phyloP scores from a whole-genome alignment of 2,888 invertebrate species.

The Nasonia oneida region DNA sequence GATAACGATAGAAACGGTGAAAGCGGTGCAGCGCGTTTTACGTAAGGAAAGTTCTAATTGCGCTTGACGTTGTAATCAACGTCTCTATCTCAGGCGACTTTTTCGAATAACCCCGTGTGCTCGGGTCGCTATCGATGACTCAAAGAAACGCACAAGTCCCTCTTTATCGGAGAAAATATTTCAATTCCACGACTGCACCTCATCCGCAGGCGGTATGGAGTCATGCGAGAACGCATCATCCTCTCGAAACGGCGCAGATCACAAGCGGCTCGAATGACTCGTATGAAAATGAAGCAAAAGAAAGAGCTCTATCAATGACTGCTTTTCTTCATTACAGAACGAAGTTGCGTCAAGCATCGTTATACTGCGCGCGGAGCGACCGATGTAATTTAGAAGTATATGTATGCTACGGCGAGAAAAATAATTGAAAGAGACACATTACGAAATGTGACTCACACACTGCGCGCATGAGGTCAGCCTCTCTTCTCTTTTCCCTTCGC shows the following conservation, averaged over 20 bases:
- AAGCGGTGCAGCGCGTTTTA: neutral
- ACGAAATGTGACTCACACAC: constrained; percentile 39
- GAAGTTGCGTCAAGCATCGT: constrained; percentile 44
- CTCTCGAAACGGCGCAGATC: constrained; percentile 16
- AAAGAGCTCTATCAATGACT: constrained; percentile 40
- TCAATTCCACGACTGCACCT: constrained; percentile 32
- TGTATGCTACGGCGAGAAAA: neutral
- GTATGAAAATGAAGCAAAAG: constrained; percentile 44
- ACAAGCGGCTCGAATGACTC: constrained; percentile 18
- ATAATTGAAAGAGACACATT: constrained; percentile 41
- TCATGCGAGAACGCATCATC: constrained; percentile 6
- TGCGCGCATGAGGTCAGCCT: constrained; percentile 42
- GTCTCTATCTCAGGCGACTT: neutral
- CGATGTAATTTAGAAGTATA: constrained; percentile 42
- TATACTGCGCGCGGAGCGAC: neutral
- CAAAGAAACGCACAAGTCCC: neutral
- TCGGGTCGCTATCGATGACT: neutral
- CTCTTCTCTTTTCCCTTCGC: constrained; percentile 23
- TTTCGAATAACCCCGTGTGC: neutral
- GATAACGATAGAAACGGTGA: constrained; percentile 17
- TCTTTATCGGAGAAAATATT: constrained; percentile 12
- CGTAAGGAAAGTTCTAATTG: constrained; percentile 7
- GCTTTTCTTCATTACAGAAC: constrained; percentile 42
- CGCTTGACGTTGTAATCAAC: neutral
- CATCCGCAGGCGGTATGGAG: neutral